A percentile compares a stretch with the other conserved stretches of the same genome.
Evolutionary conservation across 1,140 invertebrate species (phyloP).

Genomic region (Batillaria attramentaria): DNA sequence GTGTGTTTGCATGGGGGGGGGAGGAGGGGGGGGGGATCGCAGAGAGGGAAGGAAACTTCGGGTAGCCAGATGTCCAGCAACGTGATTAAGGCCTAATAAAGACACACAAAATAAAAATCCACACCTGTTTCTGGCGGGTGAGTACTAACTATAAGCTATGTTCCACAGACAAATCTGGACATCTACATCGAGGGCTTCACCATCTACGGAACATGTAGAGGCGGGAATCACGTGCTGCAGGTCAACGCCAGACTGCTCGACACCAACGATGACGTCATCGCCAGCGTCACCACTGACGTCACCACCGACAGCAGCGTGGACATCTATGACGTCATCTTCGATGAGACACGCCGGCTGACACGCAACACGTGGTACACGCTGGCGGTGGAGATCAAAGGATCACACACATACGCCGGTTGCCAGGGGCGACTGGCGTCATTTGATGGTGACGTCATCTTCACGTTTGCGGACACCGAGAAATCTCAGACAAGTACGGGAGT

Average conservation of each 20-base stretch:
- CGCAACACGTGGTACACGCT: slow-evolving; percentile 27
- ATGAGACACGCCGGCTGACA: slow-evolving; percentile 6
- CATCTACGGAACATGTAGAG: slow-evolving; percentile 35
- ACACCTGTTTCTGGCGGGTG: too few relatives aligned
- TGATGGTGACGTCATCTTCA: slow-evolving; percentile 19
- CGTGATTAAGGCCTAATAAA: background rate
- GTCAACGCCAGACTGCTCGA: slow-evolving; percentile 29
- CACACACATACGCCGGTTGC: slow-evolving; percentile 38
- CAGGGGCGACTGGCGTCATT: slow-evolving; percentile 26
- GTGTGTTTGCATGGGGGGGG: too few relatives aligned
- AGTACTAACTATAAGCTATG: too few relatives aligned
- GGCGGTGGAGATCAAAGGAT: slow-evolving; percentile 27
- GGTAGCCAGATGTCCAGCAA: background rate
- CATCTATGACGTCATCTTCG: slow-evolving; percentile 39
- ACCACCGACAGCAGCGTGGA: slow-evolving; percentile 28
- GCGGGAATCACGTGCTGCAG: slow-evolving; percentile 19
- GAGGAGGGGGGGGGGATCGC: too few relatives aligned
- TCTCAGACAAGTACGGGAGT: slow-evolving; percentile 29
- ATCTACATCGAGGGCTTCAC: slow-evolving; percentile 36
- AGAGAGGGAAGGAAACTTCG: background rate
- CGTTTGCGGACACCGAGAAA: slow-evolving; percentile 31
- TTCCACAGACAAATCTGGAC: slow-evolving; percentile 34
- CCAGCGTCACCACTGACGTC: background rate
- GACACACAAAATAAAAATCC: background rate
- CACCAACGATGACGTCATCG: slow-evolving; percentile 20